Base-by-base conservation (phyloP, 2,113 vertebrate genomes). In the Brachyhypopomus gauderio region DNA sequence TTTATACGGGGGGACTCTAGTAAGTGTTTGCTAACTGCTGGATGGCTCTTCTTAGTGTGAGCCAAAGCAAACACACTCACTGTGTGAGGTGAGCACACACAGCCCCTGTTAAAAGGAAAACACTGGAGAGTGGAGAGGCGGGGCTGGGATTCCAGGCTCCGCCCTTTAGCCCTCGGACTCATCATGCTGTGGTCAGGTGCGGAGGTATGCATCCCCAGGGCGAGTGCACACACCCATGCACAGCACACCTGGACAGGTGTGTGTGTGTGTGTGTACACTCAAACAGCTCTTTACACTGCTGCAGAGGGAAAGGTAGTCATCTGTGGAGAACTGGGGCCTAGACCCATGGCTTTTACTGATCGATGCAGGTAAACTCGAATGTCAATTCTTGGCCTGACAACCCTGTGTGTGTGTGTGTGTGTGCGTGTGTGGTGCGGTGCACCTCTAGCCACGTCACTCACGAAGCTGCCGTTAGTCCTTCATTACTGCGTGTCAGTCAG, bases 1-100 rank as follows among this genome's bases (percentile, higher is more conserved):
- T 86, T 87, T 86, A 89, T 83, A 86, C 73, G 69, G 73, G 59
- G 67, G 71, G 83, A 72, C 81, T 87, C 75, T 70, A 82, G 84
- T 80, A 92, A 86, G 86, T 89, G 82, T 89, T 92, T 90, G 89
- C 88, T 90, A 90, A 88, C 85, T 87, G 85, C 85, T 85, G 88
- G 88, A 87, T 84, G 86, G 85, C 88, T 84, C 83, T 83, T 78
- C 85, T 78, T 80, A 79, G 22, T 19, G 19, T 7, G 58, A 82
- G 89, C 90, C 91, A 92, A 90, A 89, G 86, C 78, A 91, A 89
- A 90, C 87, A 76, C 14, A 83, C 88, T 85, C 77, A 77, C 87
- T 85, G 81, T 88, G 84, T 67, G 59, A 86, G 85, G 83, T 80
- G 82, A 85, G 84, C 87, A 79, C 83, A 85, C 85, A 81, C 82